Conservation (phyloP, 2,797 vertebrate genomes). For the Lophius americanus region DNA sequence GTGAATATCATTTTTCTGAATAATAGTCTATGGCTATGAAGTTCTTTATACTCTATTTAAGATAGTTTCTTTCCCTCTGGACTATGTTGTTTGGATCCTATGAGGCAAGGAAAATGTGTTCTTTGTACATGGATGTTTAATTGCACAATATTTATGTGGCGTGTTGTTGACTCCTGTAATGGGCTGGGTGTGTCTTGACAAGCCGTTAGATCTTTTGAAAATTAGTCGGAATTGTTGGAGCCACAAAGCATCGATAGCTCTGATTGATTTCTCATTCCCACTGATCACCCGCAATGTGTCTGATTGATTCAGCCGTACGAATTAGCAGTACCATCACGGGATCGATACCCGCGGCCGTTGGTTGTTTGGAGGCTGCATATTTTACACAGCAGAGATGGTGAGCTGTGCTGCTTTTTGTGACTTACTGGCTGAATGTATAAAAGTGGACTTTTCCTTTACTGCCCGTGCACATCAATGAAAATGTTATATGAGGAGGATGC, state of each 20-base stretch:
- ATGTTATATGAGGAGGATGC: slow-evolving; percentile 58
- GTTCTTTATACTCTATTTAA: slow-evolving; percentile 76
- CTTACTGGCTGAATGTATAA: slow-evolving; percentile 60
- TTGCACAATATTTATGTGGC: slow-evolving; percentile 70
- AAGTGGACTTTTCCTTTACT: slow-evolving; percentile 40
- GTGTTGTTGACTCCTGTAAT: slow-evolving; percentile 62
- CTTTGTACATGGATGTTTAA: slow-evolving; percentile 60
- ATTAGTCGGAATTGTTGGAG: slow-evolving; percentile 51
- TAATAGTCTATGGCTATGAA: slow-evolving; percentile 68
- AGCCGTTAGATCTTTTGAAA: slow-evolving; percentile 49
- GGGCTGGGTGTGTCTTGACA: slow-evolving; percentile 59
- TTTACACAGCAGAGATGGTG: slow-evolving; percentile 15
- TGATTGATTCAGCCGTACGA: slow-evolving; percentile 67
- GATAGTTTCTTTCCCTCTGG: slow-evolving; percentile 43
- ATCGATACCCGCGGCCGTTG: slow-evolving; percentile 51
- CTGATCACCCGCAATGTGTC: slow-evolving; percentile 72
- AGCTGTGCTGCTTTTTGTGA: slow-evolving; percentile 42
- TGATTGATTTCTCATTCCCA: slow-evolving; percentile 75
- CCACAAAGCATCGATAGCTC: slow-evolving; percentile 58
- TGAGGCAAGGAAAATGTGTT: slow-evolving; percentile 54
- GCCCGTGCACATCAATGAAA: slow-evolving; percentile 44
- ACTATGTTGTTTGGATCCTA: slow-evolving; percentile 43
- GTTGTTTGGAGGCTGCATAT: slow-evolving; percentile 10
- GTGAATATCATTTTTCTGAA: slow-evolving; percentile 74
- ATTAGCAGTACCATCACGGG: slow-evolving; percentile 58